Percentiles rank a stretch among this genome's conserved stretches.
Conservation (phyloP, 2,797 vertebrate species). For the Catostomus latipinnis region DNA sequence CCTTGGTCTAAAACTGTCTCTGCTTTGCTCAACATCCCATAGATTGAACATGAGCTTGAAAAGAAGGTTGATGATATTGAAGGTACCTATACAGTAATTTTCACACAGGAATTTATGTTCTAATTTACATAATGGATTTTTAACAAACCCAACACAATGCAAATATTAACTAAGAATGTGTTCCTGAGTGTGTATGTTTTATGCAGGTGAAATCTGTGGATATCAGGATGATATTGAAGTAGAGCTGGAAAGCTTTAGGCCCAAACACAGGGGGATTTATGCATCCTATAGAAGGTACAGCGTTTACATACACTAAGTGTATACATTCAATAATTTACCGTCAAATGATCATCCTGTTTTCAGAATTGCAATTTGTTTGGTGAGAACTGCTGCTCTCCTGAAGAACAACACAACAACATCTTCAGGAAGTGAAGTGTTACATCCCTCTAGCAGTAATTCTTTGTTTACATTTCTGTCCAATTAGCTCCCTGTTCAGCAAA, state of each 20-base stretch:
- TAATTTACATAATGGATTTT: background rate
- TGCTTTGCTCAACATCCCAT: conserved; percentile 41
- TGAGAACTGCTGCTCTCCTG: background rate
- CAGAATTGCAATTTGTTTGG: conserved; percentile 1
- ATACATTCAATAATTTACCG: background rate
- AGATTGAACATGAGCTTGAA: conserved; percentile 90
- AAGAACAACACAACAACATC: background rate
- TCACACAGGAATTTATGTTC: background rate
- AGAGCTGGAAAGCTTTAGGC: conserved; percentile 87
- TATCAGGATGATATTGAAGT: conserved; percentile 95
- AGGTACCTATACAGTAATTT: conserved; percentile 76
- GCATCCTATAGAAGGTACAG: conserved; percentile 82
- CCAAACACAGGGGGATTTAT: conserved; percentile 87
- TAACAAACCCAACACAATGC: background rate
- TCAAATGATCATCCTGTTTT: conserved; percentile 3
- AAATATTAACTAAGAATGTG: background rate
- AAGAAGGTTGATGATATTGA: conserved; percentile 89
- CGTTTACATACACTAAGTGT: background rate
- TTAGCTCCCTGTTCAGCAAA: conserved; percentile 13
- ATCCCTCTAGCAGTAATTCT: conserved; percentile 9
- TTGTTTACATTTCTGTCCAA: conserved; percentile 30
- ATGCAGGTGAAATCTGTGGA: conserved; percentile 84
- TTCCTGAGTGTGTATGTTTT: conserved; percentile 9
- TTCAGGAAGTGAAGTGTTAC: background rate
- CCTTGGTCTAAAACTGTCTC: background rate